Evolutionary conservation across 2,797 vertebrate genomes (phyloP).

Genomic region (Urosaurus nigricauda): DNA sequence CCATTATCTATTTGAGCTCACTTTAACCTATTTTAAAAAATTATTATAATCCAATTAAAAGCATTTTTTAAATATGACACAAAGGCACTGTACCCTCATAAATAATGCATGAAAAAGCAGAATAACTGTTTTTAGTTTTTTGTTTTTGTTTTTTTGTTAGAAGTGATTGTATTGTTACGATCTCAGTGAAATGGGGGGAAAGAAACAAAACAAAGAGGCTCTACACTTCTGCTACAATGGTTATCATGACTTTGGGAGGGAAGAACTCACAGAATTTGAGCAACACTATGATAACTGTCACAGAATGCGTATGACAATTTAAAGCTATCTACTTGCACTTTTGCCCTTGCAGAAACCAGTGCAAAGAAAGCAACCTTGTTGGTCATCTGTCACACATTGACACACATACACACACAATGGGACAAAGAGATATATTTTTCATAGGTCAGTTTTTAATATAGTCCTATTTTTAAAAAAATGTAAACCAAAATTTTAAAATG

Average conservation of each 20-base stretch:
- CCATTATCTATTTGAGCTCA: slow-evolving; percentile 3
- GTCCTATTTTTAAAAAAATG: neutral
- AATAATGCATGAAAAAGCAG: slow-evolving; percentile 10
- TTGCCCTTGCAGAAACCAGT: neutral
- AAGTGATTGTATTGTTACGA: neutral
- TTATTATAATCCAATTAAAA: slow-evolving; percentile 10
- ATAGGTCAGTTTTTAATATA: neutral
- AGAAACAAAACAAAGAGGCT: neutral
- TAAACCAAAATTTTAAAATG: too few species aligned
- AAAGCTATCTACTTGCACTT: neutral
- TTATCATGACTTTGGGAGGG: neutral
- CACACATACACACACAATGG: neutral
- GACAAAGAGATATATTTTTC: neutral
- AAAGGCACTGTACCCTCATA: neutral
- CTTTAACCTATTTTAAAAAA: slow-evolving; percentile 18
- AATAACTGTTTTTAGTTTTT: neutral
- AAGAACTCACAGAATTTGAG: neutral
- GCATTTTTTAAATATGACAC: slow-evolving; percentile 14
- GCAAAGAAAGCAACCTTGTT: neutral
- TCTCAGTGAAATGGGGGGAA: neutral
- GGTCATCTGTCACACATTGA: neutral
- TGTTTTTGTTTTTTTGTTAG: too few species aligned
- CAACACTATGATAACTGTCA: neutral
- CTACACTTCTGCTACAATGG: neutral
- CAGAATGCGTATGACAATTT: neutral